These are phyloP conservation scores for Anticlea derivata DNA, from an alignment of 2,888 invertebrate genomes.

Conservation along the genomic window DNA sequence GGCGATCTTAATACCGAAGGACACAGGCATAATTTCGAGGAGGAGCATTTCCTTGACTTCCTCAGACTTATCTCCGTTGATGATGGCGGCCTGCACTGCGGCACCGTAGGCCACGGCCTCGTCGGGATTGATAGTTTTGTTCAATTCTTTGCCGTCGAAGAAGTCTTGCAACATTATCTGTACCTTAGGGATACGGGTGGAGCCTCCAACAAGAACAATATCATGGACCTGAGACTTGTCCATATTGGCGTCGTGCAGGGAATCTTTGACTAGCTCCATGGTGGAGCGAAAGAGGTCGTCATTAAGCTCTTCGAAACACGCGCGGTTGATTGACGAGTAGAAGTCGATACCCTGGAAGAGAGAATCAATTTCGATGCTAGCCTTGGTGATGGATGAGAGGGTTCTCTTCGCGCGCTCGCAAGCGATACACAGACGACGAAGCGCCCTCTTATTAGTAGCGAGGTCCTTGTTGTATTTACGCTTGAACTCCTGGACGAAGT, in stretches of 20 bases:
- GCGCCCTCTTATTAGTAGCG: constrained; percentile 93
- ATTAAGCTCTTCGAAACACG: constrained; percentile 98
- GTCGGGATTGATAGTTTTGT: constrained; percentile 98
- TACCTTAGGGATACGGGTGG: constrained; percentile 98
- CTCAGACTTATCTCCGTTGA: constrained; percentile 94
- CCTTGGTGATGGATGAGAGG: constrained; percentile 93
- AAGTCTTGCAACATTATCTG: constrained; percentile 98
- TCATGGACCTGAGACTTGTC: constrained; percentile 95
- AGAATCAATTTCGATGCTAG: constrained; percentile 97
- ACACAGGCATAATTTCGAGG: constrained; percentile 96
- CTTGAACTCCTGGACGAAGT: constrained; percentile 96
- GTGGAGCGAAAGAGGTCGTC: constrained; percentile 98
- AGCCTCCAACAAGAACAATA: constrained; percentile 97
- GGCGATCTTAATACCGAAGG: constrained; percentile 91
- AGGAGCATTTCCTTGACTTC: constrained; percentile 95
- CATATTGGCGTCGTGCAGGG: constrained; percentile 97
- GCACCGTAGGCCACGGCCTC: constrained; percentile 99
- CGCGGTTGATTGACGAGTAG: constrained; percentile 97
- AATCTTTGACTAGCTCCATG: constrained; percentile 98
- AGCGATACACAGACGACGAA: constrained; percentile 95
- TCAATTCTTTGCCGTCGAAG: constrained; percentile 98
- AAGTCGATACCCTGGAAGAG: constrained; percentile 98
- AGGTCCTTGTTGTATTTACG: constrained; percentile 96
- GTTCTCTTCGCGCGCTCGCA: constrained; percentile 95
- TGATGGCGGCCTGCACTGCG: constrained; percentile 97